These are phyloP conservation scores for Xylota sylvarum DNA, from an alignment of 2,888 invertebrate genomes.

Conservation along the genomic window DNA sequence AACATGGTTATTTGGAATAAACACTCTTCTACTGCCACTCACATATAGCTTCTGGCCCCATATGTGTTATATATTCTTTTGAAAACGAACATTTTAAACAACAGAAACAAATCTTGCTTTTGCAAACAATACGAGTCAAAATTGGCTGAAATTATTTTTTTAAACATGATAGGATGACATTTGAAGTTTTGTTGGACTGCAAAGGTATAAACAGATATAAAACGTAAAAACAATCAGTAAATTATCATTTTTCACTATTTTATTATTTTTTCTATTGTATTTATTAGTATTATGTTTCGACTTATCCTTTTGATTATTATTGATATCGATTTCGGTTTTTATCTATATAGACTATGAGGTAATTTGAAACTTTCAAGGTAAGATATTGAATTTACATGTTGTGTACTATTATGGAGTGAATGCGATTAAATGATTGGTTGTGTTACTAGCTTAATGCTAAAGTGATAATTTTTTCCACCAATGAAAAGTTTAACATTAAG, in stretches of 20 bases:
- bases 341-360: not conserved
- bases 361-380: not conserved
- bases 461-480: no score
- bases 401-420: not conserved
- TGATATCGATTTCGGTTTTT: not conserved
- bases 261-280: not conserved
- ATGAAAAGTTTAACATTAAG: no score
- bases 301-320: not conserved
- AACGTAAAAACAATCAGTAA: slow-evolving; percentile 22
- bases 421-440: no score
- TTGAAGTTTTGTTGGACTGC: slow-evolving; percentile 33
- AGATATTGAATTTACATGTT: not conserved
- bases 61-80: slow-evolving; percentile 4
- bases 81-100: slow-evolving; percentile 29
- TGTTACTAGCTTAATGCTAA: no score
- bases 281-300: not conserved
- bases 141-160: slow-evolving; percentile 33
- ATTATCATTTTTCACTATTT: slow-evolving; percentile 15
- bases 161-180: slow-evolving; percentile 29
- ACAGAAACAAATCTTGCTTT: slow-evolving; percentile 21
- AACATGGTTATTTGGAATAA: slow-evolving; percentile 30
- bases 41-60: slow-evolving; percentile 32
- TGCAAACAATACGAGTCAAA: slow-evolving; percentile 16
- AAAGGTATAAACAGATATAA: slow-evolving; percentile 41
- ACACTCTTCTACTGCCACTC: slow-evolving; percentile 56